These are phyloP conservation scores for Asobara japonica DNA, from an alignment of 1,140 invertebrate genomes.

Conservation along the genomic window DNA sequence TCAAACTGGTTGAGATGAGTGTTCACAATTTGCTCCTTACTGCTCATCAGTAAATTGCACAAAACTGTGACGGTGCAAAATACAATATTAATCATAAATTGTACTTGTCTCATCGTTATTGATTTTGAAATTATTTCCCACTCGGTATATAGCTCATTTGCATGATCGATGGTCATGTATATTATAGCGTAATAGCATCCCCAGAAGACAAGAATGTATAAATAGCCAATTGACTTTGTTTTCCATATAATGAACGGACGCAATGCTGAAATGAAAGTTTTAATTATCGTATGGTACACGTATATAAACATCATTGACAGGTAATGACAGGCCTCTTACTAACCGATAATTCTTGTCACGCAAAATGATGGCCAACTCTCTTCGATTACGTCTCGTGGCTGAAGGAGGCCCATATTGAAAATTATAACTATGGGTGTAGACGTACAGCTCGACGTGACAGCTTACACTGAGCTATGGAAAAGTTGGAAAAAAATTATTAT, in stretches of 20 bases:
- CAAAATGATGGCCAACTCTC: slow-evolving; percentile 30
- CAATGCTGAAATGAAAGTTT: slow-evolving; percentile 32
- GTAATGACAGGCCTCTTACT: slow-evolving; percentile 13
- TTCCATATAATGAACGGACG: slow-evolving; percentile 9
- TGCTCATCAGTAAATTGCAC: neutral
- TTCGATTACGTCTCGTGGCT: slow-evolving; percentile 22
- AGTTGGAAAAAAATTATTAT: neutral
- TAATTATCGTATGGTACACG: neutral
- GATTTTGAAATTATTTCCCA: slow-evolving; percentile 20
- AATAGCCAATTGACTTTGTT: slow-evolving; percentile 20
- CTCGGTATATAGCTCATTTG: neutral
- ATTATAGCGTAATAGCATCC: slow-evolving; percentile 24
- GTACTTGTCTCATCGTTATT: neutral
- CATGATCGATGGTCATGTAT: slow-evolving; percentile 4
- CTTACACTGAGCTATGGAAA: neutral
- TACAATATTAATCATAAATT: slow-evolving; percentile 18
- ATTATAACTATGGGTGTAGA: neutral
- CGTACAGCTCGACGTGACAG: neutral
- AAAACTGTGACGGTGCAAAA: slow-evolving; percentile 24
- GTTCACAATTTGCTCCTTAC: neutral
- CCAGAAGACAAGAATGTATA: slow-evolving; percentile 25
- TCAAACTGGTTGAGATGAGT: slow-evolving; percentile 23
- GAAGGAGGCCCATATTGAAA: slow-evolving; percentile 17
- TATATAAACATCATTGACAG: neutral
- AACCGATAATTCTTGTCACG: slow-evolving; percentile 31